Evolutionary conservation across 2,888 invertebrate species (phyloP), one percentile per base, ranked within the genome.

Genomic region (Drosophila buzzatii): DNA sequence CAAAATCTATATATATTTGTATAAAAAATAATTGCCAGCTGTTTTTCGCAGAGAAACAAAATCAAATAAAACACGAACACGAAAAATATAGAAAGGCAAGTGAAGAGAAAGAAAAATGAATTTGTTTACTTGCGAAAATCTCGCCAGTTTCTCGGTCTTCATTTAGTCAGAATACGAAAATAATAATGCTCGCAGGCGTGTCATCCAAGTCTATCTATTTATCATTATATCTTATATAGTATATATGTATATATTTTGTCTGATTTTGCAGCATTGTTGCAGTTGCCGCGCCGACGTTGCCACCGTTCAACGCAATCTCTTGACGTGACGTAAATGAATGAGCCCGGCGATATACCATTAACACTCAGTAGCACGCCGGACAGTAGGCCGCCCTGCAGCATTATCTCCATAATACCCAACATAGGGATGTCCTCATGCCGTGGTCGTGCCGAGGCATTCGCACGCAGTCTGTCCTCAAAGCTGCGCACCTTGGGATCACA

Each of bases 381-480:
- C 69, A 85, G 91, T 92, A 95, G 94, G 90, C 95, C 95, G 90
- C 95, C 95, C 94, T 95, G 96, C 93, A 95, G 96, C 90, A 94
- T 96, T 90, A 94, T 95, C 90, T 95, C 96, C 81, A 94, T 96
- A 82, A 93, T 96, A 93, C 95, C 96, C 91, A 87, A 89, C 73
- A 82, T 93, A 86, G 92, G 93, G 85, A 96, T 96, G 95, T 96
- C 96, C 95, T 96, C 96, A 92, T 97, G 97, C 92, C 95, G 96
- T 70, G 96, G 96, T 69, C 95, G 96, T 64, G 97, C 97, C 65
- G 97, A 97, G 91, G 96, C 96, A 68, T 97, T 97, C 93, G 97
- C 97, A 77, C 94, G 96, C 70, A 95, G 96, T 90, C 94, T 97
- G 74, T 96, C 97, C 91, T 95, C 95, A 64, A 95, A 96, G 75